Conservation (phyloP, 2,888 invertebrate genomes). For the Dinocampus coccinellae region DNA sequence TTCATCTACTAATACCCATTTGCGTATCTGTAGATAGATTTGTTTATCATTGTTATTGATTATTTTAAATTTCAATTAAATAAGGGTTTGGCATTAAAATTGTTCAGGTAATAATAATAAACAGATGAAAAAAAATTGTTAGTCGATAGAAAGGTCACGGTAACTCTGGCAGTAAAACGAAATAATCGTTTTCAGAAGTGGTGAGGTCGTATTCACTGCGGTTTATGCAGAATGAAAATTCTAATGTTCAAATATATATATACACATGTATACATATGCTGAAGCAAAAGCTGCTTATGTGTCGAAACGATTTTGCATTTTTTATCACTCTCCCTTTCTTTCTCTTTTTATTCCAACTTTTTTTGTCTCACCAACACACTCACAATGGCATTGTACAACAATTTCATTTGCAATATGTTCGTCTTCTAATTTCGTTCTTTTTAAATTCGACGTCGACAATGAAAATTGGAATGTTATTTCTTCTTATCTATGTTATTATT, state of each 20-base stretch:
- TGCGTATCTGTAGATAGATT: background rate
- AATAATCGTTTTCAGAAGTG: constrained; percentile 32
- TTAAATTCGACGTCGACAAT: background rate
- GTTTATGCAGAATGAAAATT: constrained; percentile 23
- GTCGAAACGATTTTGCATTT: constrained; percentile 7
- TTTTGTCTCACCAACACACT: background rate
- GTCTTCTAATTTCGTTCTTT: background rate
- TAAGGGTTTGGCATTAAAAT: too few species aligned
- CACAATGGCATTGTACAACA: background rate
- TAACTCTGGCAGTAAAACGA: constrained; percentile 22
- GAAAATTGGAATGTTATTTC: background rate
- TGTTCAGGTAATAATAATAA: background rate
- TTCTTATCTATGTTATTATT: too few species aligned
- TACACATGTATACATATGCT: background rate
- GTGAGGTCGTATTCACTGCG: constrained; percentile 10
- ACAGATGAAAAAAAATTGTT: background rate
- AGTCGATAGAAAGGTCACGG: background rate
- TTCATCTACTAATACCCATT: background rate
- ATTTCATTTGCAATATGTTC: background rate
- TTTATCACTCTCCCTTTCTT: background rate
- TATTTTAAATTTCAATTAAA: too few species aligned
- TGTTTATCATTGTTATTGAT: too few species aligned
- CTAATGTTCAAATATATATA: background rate
- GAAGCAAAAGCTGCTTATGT: background rate
- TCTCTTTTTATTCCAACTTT: constrained; percentile 10